phyloP scores from a whole-genome alignment of 2,888 invertebrate genomes.

The Plagodis pulveraria region DNA sequence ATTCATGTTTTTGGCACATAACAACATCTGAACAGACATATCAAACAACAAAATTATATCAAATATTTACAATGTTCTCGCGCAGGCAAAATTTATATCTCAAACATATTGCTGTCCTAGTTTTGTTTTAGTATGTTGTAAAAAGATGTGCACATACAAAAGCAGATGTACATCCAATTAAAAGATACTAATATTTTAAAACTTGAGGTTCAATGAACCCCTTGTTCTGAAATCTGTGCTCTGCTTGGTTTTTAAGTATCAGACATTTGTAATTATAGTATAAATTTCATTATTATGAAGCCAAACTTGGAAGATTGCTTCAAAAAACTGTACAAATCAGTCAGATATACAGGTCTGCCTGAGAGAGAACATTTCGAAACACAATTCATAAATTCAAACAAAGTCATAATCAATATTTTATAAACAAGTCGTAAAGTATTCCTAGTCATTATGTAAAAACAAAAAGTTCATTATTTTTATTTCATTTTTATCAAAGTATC shows the following conservation, averaged over 20 bases:
- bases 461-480: slow-evolving; percentile 73
- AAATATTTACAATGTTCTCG: slow-evolving; percentile 61
- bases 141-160: slow-evolving; percentile 21
- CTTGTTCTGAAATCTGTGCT: too few species aligned
- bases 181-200: not conserved
- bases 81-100: slow-evolving; percentile 46
- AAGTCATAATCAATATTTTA: slow-evolving; percentile 61
- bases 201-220: too few species aligned
- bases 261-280: too few species aligned
- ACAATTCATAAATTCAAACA: slow-evolving; percentile 71
- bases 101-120: not conserved
- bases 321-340: not conserved
- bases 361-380: slow-evolving; percentile 63
- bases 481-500: slow-evolving; percentile 63
- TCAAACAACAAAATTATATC: slow-evolving; percentile 68
- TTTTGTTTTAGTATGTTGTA: slow-evolving; percentile 7
- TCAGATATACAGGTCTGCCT: slow-evolving; percentile 44
- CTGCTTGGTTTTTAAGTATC: too few species aligned
- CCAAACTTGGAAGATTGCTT: too few species aligned
- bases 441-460: slow-evolving; percentile 49
- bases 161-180: slow-evolving; percentile 17
- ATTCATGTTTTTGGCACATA: slow-evolving; percentile 46
- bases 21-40: slow-evolving; percentile 54
- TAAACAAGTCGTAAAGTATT: slow-evolving; percentile 68
- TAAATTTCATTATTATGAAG: too few species aligned